These are phyloP conservation scores for Alethe diademata DNA, from an alignment of 2,113 vertebrate species.

Conservation along the genomic window DNA sequence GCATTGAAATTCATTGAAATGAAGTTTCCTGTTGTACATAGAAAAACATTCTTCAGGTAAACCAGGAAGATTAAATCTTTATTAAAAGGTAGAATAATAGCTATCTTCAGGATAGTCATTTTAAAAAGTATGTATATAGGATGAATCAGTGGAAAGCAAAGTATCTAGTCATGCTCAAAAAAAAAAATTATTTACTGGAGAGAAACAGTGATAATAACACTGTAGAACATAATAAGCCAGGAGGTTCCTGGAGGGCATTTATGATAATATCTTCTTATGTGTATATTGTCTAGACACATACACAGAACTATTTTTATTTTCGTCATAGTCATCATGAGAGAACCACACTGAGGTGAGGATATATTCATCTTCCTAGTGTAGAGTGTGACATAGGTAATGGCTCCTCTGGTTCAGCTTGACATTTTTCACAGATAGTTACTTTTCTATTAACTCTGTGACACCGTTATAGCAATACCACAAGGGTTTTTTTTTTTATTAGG, in stretches of 20 bases:
- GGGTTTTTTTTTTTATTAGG: not conserved
- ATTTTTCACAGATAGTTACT: not conserved
- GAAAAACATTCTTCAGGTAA: not conserved
- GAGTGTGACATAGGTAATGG: not conserved
- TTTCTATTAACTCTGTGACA: not conserved
- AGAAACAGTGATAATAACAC: not conserved
- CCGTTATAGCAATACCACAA: not conserved
- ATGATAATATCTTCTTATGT: not conserved
- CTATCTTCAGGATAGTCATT: not conserved
- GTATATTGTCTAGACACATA: not conserved
- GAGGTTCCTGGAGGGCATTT: no score
- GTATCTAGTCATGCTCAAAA: not conserved
- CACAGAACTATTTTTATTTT: not conserved
- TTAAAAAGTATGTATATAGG: not conserved
- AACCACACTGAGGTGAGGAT: not conserved
- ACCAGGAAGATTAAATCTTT: not conserved
- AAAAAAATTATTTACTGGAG: not conserved
- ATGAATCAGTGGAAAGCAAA: not conserved
- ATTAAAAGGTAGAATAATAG: not conserved
- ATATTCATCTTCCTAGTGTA: not conserved
- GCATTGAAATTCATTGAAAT: not conserved
- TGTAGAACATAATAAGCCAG: no score
- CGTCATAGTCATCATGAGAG: not conserved
- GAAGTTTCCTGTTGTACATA: not conserved
- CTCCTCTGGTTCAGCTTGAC: not conserved